Evolutionary conservation across 1,140 invertebrate species (phyloP).

Genomic region (Linepithema humile): DNA sequence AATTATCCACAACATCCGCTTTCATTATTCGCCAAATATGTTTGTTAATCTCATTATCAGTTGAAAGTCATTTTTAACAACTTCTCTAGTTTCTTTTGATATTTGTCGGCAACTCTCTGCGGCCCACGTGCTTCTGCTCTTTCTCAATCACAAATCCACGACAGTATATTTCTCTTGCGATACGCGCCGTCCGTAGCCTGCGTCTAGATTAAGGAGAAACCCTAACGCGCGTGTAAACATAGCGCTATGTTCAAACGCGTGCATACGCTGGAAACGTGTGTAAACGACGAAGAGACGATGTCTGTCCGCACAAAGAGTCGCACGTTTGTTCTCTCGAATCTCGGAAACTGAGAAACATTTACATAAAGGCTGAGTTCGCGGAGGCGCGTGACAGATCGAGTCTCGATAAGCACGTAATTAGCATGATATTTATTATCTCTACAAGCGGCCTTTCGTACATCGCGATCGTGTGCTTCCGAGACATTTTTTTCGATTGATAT

Average conservation of each 20-base stretch:
- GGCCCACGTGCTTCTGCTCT: constrained; percentile 32
- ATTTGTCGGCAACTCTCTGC: background rate
- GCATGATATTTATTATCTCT: constrained; percentile 16
- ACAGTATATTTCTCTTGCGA: constrained; percentile 62
- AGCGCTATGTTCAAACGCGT: constrained; percentile 35
- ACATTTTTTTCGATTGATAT: constrained; percentile 17
- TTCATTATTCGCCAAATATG: background rate
- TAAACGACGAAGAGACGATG: background rate
- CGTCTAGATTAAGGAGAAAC: background rate
- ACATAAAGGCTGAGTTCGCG: background rate
- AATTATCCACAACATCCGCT: background rate
- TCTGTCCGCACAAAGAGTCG: background rate
- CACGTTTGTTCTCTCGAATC: background rate
- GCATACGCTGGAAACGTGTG: background rate
- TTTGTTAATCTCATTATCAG: background rate
- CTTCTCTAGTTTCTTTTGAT: background rate
- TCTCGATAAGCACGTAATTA: constrained; percentile 17
- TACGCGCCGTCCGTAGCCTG: background rate
- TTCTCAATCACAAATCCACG: constrained; percentile 20
- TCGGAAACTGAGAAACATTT: background rate
- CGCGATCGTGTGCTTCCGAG: background rate
- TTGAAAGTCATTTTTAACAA: background rate
- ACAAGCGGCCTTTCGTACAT: background rate
- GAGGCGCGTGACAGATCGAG: background rate
- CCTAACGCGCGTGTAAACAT: constrained; percentile 57